Base-by-base conservation (phyloP, 2,113 vertebrate species). In the Archilochus colubris region DNA sequence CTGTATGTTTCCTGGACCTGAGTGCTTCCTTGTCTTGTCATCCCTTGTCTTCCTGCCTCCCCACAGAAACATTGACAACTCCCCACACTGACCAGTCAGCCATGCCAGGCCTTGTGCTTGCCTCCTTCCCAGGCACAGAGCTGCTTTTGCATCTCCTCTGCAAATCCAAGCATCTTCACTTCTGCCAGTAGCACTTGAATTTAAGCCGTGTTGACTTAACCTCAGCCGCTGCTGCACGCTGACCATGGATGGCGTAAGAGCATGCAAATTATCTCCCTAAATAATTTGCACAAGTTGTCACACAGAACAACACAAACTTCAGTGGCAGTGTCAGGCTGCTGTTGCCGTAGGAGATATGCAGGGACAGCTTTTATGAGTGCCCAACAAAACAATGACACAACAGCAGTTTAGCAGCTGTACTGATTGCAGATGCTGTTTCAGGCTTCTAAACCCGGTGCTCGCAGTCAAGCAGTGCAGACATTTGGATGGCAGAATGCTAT, bases 51-150 rank as follows among this genome's bases (percentile, higher is more conserved):
- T 82, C 28, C 28, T 18, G 44, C 46, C 54, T 88, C 24, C 22
- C 3, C 31, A 20, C 22, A 40, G 67, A 58, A 81, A 28, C 13
- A 15, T 25, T 40, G 40, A 40, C 40, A 11, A 40, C 40, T 40
- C 40, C 38, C 53, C 8, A 0, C 6, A n/a, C 11, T 40, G 38
- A n/a, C 12, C 5, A 58, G 38, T 8, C 50, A 64, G 30, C 69
- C 25, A 19, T 33, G 9, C 10, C 4, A 2, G 51, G 9, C 23
- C 15, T 16, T 10, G 0, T 0, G 3, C 25, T 68, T 57, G 3
- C 44, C 16, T 74, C 18, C 18, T 14, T 11, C 50, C 51, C 62
- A 16, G 30, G n/a, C 27, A 54, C 7, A 20, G 43, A 67, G 77
- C 27, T 76, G 24, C 19, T 46, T 38, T 33, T 30, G 17, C 14